Evolutionary conservation across 2,113 vertebrate species (phyloP).

Genomic region (Channa maculata): DNA sequence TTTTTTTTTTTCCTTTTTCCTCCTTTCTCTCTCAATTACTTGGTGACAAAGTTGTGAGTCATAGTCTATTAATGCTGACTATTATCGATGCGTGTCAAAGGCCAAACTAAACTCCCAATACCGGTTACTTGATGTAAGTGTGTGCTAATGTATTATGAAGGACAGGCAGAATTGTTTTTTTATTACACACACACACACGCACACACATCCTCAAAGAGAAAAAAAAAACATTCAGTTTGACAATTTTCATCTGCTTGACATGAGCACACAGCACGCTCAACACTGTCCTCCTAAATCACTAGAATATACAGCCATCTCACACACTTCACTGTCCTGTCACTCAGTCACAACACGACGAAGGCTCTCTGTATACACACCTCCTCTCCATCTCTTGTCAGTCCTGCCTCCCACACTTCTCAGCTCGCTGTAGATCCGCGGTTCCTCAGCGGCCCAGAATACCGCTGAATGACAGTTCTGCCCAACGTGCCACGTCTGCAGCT

Average conservation of each 20-base stretch:
- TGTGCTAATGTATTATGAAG: constrained; percentile 18
- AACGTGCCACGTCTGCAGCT: constrained; percentile 49
- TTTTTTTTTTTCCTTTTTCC: neutral
- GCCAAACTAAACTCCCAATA: constrained; percentile 13
- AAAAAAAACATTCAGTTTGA: constrained; percentile 21
- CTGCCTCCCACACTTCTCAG: constrained; percentile 63
- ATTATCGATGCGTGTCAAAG: constrained; percentile 29
- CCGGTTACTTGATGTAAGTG: neutral
- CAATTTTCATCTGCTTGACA: constrained; percentile 30
- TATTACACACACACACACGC: neutral
- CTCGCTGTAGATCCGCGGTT: constrained; percentile 52
- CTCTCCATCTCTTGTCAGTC: constrained; percentile 56
- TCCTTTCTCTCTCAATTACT: constrained; percentile 7
- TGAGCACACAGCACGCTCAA: neutral
- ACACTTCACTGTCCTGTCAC: constrained; percentile 56
- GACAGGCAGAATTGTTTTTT: constrained; percentile 22
- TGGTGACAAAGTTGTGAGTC: constrained; percentile 39
- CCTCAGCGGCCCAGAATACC: constrained; percentile 55
- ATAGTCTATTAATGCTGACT: constrained; percentile 35
- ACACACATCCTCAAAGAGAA: neutral
- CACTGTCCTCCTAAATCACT: constrained; percentile 36
- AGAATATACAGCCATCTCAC: constrained; percentile 23
- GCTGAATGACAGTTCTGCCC: constrained; percentile 65
- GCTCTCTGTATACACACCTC: constrained; percentile 52
- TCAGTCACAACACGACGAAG: constrained; percentile 37